Percentiles rank a stretch among this genome's conserved stretches.
phyloP scores from a whole-genome alignment of 1,140 invertebrate species.

The Drosophila mojavensis region DNA sequence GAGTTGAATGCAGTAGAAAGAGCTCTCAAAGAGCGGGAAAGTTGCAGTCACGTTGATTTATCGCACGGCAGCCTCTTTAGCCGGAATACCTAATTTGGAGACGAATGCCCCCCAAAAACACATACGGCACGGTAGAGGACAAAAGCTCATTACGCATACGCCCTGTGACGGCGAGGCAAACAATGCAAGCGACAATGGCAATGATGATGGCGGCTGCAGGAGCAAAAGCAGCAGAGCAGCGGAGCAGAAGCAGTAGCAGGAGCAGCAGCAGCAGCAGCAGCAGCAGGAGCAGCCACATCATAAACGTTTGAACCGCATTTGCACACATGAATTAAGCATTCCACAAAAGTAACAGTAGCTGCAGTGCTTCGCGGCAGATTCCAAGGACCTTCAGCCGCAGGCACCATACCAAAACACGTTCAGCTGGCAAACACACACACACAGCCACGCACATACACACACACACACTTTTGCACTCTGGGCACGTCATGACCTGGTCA shows the following conservation, averaged over 20 bases:
- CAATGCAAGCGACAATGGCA: slow-evolving; percentile 55
- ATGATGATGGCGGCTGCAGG: slow-evolving; percentile 15
- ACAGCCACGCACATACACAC: slow-evolving; percentile 6
- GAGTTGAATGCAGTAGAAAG: slow-evolving; percentile 1
- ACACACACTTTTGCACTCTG: slow-evolving; percentile 9
- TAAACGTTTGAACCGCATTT: slow-evolving; percentile 75
- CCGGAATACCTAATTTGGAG: slow-evolving; percentile 74
- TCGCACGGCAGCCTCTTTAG: slow-evolving; percentile 52
- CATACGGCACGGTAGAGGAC: slow-evolving; percentile 40
- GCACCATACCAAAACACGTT: slow-evolving; percentile 48
- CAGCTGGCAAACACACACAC: slow-evolving; percentile 14
- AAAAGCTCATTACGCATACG: slow-evolving; percentile 78
- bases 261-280: not conserved
- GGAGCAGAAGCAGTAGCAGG: not conserved
- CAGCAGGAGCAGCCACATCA: slow-evolving; percentile 55
- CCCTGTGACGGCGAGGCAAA: slow-evolving; percentile 63
- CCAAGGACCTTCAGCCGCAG: slow-evolving; percentile 39
- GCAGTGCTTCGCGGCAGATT: slow-evolving; percentile 59
- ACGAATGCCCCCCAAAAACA: slow-evolving; percentile 46
- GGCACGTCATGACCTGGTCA: slow-evolving; percentile 47
- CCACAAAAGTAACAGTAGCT: slow-evolving; percentile 71
- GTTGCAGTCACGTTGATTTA: slow-evolving; percentile 48
- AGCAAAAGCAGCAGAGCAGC: not conserved
- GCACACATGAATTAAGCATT: slow-evolving; percentile 80
- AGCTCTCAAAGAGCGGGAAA: not conserved